Base-by-base conservation (phyloP, 2,113 vertebrate species). In the Elachura formosa region DNA sequence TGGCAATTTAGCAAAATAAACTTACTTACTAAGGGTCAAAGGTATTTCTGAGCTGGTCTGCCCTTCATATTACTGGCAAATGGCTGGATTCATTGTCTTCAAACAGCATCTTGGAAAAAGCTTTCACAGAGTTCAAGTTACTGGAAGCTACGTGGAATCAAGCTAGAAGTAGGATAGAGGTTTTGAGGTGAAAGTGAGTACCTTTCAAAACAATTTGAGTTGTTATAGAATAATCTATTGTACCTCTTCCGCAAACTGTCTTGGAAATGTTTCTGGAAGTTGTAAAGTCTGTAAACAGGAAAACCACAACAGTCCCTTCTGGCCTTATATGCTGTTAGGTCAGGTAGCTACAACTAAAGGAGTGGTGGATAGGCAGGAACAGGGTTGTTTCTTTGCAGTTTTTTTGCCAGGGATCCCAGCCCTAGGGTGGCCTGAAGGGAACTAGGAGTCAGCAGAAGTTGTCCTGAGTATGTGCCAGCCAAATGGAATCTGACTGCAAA, bases 401-500 rank as follows among this genome's bases (percentile, higher is more conserved):
- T 76, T 73, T 93, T 86, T 88, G 90, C 84, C 85, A 85, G 66
- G 28, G 82, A 72, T 71, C 61, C 45, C 51, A 71, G 22, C 28
- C 45, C n/a, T 83, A 68, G 43, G 71, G 79, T 91, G 78, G 16
- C 23, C n/a, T 77, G 79, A 88, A 90, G 45, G 82, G 85, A 56
- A 83, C 28, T 33, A 91, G 82, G 64, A 91, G 45, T 84, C 84
- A 89, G 84, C 84, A 90, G 85, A 88, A 96, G 55, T 82, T 93
- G 66, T 88, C 72, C 79, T 88, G 85, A 69, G 46, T 80, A 62
- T 67, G 55, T 93, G 72, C 86, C 90, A 90, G 46, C 55, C 59
- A 92, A 86, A 82, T 88, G 72, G 76, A 92, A 91, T 90, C 91
- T 95, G 72, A 90, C 41, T 78, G 75, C 81, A 67, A 43, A 87